phyloP scores from a whole-genome alignment of 2,888 invertebrate species.

The Argyresthia albistria region DNA sequence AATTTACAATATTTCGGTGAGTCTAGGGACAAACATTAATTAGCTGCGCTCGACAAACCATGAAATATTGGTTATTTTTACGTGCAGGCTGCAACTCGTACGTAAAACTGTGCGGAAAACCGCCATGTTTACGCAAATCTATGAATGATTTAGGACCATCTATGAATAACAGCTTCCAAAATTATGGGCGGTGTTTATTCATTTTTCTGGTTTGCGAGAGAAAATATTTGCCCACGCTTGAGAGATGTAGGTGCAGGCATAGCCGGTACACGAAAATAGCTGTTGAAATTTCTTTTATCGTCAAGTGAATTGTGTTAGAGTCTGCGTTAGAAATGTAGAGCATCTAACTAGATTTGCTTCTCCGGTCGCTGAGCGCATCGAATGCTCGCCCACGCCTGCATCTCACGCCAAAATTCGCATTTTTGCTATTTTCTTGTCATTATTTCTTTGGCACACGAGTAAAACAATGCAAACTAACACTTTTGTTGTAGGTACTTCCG shows the following conservation, averaged over 20 bases:
- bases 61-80: constrained; percentile 5
- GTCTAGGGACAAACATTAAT: constrained; percentile 51
- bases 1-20: constrained; percentile 52
- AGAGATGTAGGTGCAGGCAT: too few relatives aligned
- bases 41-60: constrained; percentile 20
- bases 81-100: neutral
- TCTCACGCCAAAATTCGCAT: constrained; percentile 13
- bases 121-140: too few relatives aligned
- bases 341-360: constrained; percentile 38
- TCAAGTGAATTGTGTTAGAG: constrained; percentile 23
- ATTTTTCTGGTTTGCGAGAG: neutral
- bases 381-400: constrained; percentile 35
- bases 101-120: neutral
- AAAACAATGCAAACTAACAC: neutral
- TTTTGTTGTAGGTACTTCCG: neutral
- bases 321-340: constrained; percentile 29
- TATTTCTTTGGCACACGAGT: neutral
- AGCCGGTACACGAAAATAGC: constrained; percentile 14
- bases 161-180: too few relatives aligned
- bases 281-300: constrained; percentile 26
- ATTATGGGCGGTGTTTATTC: neutral
- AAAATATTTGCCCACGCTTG: too few relatives aligned
- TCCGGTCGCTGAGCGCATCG: constrained; percentile 42
- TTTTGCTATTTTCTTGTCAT: constrained; percentile 1
- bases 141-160: too few relatives aligned